Percentiles rank a stretch among this genome's conserved stretches.
Evolutionary conservation across 2,797 vertebrate genomes (phyloP).

Genomic region (Sebastes umbrosus): DNA sequence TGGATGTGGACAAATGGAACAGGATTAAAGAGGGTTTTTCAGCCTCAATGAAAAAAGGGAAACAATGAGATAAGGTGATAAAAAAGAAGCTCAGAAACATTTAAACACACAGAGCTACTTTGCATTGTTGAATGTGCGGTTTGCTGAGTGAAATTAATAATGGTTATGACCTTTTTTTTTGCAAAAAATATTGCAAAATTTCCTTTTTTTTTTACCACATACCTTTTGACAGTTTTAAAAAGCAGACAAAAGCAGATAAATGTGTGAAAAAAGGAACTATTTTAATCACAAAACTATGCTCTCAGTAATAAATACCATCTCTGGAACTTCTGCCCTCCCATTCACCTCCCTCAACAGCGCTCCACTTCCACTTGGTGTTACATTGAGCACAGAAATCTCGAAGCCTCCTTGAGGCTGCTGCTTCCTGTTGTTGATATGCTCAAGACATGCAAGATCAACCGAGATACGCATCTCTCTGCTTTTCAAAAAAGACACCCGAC

Average conservation of each 20-base stretch:
- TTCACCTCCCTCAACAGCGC: constrained; percentile 42
- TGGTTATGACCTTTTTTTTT: background rate
- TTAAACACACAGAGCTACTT: background rate
- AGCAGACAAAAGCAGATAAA: background rate
- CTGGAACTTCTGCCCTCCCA: constrained; percentile 39
- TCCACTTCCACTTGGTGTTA: constrained; percentile 33
- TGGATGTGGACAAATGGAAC: constrained; percentile 17
- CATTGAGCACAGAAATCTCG: constrained; percentile 40
- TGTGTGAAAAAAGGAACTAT: background rate
- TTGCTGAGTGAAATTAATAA: constrained; percentile 1
- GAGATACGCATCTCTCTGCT: constrained; percentile 40
- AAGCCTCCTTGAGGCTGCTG: constrained; percentile 24
- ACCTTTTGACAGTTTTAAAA: background rate
- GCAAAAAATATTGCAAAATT: background rate
- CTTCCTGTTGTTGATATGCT: constrained; percentile 61
- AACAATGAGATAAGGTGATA: constrained; percentile 15
- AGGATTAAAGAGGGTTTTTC: constrained; percentile 15
- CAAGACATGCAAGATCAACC: constrained; percentile 55
- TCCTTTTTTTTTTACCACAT: background rate
- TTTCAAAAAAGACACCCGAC: constrained; percentile 48
- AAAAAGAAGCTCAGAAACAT: background rate
- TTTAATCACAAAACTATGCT: constrained; percentile 16
- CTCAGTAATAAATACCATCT: constrained; percentile 2
- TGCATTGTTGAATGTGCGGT: constrained; percentile 5
- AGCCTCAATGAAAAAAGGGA: constrained; percentile 2